Evolutionary conservation across 2,113 vertebrate genomes (phyloP).

Genomic region (Brachyhypopomus occidentalis): DNA sequence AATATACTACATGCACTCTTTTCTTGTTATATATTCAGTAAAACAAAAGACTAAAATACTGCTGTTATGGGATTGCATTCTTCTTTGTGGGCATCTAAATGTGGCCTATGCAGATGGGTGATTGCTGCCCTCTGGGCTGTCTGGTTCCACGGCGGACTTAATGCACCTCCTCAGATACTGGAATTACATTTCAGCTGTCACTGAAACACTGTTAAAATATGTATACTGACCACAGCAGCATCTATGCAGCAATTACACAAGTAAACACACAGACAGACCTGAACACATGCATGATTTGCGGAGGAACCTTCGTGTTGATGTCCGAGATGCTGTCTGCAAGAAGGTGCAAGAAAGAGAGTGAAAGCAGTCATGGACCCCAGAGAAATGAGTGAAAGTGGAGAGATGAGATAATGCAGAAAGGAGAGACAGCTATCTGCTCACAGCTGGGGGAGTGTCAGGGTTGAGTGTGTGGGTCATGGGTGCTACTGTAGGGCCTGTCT

Average conservation of each 20-base stretch:
- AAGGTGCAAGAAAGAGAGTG: conserved; percentile 58
- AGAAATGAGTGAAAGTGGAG: conserved; percentile 52
- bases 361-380: conserved; percentile 61
- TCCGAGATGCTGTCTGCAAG: conserved; percentile 22
- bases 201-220: background rate
- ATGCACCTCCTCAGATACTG: too few relatives aligned
- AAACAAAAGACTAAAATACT: background rate
- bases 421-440: background rate
- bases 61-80: too few relatives aligned
- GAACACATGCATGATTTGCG: background rate
- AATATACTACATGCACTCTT: background rate
- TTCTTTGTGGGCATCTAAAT: too few relatives aligned
- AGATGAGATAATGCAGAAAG: conserved; percentile 68
- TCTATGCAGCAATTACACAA: background rate
- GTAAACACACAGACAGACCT: conserved; percentile 18
- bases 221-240: background rate
- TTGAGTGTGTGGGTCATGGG: background rate
- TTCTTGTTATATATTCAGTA: background rate
- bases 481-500: background rate
- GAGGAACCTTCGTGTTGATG: background rate
- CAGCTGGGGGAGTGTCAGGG: background rate
- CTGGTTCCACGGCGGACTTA: too few relatives aligned
- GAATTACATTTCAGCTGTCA: too few relatives aligned
- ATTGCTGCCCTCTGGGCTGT: too few relatives aligned
- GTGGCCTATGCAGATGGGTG: too few relatives aligned